phyloP scores from a whole-genome alignment of 2,113 vertebrate species.

The human (Homo sapiens) region GRCh38 chr4:112447501-112448000 shows the following conservation, averaged over 20 bases:
- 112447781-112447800: not conserved
- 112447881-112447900: not conserved
- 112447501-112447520: not conserved
- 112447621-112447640: not conserved
- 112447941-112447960: not conserved
- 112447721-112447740: not conserved
- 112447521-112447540: not conserved
- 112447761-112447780: not conserved
- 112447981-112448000: slow-evolving; percentile 18
- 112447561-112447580: not conserved
- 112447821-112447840: not conserved
- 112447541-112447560: too few relatives aligned
- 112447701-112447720: not conserved
- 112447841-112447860: not conserved
- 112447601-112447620: not conserved
- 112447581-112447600: not conserved
- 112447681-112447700: not conserved
- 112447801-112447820: not conserved
- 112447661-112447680: not conserved
- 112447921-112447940: not conserved
- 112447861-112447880: not conserved
- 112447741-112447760: not conserved
- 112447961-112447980: not conserved
- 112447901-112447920: not conserved
- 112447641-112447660: not conserved